Base-by-base conservation (phyloP, 2,888 invertebrate species). In the Apodemia mormo region DNA sequence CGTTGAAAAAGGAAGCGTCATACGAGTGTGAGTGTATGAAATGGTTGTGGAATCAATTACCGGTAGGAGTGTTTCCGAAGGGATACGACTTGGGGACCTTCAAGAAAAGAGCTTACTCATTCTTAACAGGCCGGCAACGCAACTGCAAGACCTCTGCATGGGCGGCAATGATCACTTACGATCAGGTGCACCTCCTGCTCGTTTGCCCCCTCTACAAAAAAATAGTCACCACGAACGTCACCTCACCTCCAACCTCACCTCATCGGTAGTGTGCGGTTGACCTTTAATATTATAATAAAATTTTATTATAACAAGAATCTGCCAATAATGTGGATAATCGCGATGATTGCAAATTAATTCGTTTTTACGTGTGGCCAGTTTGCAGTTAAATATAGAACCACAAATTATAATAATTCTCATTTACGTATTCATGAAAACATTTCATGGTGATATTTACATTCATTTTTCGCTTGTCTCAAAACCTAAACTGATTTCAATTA, bases 331-430 rank as follows among this genome's bases (percentile, higher is more conserved):
- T 30, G 58, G 58, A 30, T 58, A 30, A 58, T 33, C 10, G 6
- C 33, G 61, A 29, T 61, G 29, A 61, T 61, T 61, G 61, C 14
- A 14, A 61, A 61, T 61, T 61, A 61, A 61, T 61, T 61, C 33
- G 61, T 61, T 61, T 61, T 61, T 61, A 61, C 61, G 33, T 61
- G 29, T 61, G 61, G 33, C 33, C 61, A 61, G 61, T 56, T 61
- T 33, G 14, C 61, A 29, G 61, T 61, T 61, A 61, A 14, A 61
- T 61, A 61, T 61, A 61, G 14, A 33, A 33, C 29, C 56, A 30
- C 56, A 29, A 22, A 58, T 58, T 61, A 33, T 61, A 61, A 61
- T 61, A 61, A 61, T 61, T 61, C 7, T 61, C 30, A 61, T 61
- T 61, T 12, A 30, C 61, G 14, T 61, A 61, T 61, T 61, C 61